phyloP scores from a whole-genome alignment of 2,888 invertebrate species.

The Xestia rhomboidea region DNA sequence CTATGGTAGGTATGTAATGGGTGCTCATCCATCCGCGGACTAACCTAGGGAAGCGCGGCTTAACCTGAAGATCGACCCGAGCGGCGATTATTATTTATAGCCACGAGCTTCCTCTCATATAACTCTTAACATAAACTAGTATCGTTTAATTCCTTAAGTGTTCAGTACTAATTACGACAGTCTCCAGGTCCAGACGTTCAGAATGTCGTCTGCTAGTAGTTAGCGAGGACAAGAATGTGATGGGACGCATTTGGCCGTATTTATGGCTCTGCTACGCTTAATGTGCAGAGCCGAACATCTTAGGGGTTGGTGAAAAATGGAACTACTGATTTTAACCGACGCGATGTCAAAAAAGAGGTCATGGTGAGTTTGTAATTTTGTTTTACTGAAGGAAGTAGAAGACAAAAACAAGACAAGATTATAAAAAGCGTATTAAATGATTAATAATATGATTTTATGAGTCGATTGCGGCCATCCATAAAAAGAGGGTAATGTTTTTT shows the following conservation, averaged over 20 bases:
- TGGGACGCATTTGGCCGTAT: conserved; percentile 28
- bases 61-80: not conserved
- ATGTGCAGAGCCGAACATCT: not conserved
- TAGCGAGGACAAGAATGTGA: conserved; percentile 47
- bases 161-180: conserved; percentile 17
- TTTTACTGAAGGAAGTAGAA: not conserved
- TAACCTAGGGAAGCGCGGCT: not conserved
- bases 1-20: not conserved
- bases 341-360: too few species aligned
- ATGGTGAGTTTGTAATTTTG: not conserved
- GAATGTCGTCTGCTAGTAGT: conserved; percentile 39
- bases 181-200: conserved; percentile 12
- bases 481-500: not conserved
- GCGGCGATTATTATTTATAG: not conserved
- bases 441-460: not conserved
- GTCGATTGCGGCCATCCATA: not conserved
- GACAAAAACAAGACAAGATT: too few species aligned
- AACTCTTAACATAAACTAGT: not conserved
- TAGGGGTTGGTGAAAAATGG: not conserved
- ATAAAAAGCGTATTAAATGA: not conserved
- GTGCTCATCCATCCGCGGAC: not conserved
- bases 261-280: conserved; percentile 27
- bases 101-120: not conserved
- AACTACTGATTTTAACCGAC: not conserved
- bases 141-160: not conserved